Base-by-base conservation (phyloP, 2,888 invertebrate species). In the Eupithecia tripunctaria region DNA sequence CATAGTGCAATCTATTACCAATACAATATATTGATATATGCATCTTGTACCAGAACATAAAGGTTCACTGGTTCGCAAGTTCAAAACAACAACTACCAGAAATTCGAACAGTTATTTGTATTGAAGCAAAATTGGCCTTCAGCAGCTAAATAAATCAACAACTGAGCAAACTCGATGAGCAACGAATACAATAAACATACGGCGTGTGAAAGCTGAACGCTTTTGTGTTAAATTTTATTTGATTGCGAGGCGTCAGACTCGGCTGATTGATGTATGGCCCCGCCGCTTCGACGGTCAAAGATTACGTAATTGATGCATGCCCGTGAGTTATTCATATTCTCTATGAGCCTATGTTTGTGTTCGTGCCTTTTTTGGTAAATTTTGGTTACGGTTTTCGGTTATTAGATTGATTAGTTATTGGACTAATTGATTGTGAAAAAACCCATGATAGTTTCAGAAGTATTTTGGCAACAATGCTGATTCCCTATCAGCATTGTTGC, bases 171-270 rank as follows among this genome's bases (percentile, higher is more conserved):
- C 43, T 56, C 71, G 71, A 75, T 79, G 77, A 71, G 69, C 71
- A 77, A 65, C 47, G 72, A 74, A 76, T 71, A 76, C 72, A 81
- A 83, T 84, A 81, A 84, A 82, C 81, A 83, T 79, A 81, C 75
- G 76, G 72, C 81, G 82, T 79, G 80, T 70, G 78, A 82, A 78
- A 79, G 82, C 82, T 81, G 81, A 81, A 79, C 76, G 89, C 85
- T 89, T 89, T 89, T 86, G 87, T 91, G 92, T 92, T 91, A 91
- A 93, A 93, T 93, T 93, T 93, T 93, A 94, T 94, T 94, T 93
- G 92, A 93, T 94, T 93, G 93, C 92, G 82, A 86, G 85, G 83
- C 81, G 88, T 90, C 89, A 89, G 85, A 85, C 82, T 85, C 83
- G 76, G 85, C 89, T 92, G 93, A 93, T 92, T 93, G 93, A 93